Conservation (phyloP, 2,113 vertebrate species). For the Leptocoma aspasia region DNA sequence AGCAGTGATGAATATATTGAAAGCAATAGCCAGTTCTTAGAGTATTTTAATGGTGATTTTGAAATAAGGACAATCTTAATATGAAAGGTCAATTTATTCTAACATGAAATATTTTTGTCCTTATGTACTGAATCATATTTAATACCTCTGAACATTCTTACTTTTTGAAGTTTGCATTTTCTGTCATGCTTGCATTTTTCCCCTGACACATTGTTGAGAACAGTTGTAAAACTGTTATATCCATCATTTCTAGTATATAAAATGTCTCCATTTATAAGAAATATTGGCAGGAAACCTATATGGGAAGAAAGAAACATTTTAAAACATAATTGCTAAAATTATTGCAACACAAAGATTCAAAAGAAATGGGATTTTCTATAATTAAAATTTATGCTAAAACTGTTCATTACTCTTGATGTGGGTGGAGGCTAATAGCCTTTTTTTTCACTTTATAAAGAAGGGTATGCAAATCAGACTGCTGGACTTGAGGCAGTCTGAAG, state of each 20-base stretch:
- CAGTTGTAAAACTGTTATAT: background rate
- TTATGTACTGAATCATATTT: background rate
- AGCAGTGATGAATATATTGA: background rate
- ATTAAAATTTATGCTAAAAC: slow-evolving; percentile 21
- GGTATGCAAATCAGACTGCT: background rate
- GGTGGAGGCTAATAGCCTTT: background rate
- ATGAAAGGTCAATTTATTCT: background rate
- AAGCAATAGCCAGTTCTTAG: background rate
- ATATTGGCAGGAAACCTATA: background rate
- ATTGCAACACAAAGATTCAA: background rate
- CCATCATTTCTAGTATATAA: background rate
- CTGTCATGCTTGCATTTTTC: background rate
- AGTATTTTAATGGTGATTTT: background rate
- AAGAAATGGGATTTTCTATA: background rate
- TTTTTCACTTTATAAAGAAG: background rate
- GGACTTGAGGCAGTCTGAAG: background rate
- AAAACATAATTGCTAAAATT: background rate
- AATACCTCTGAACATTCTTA: background rate
- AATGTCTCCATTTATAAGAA: background rate
- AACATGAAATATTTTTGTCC: background rate
- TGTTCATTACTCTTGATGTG: background rate
- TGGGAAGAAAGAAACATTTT: background rate
- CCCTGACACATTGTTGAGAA: background rate
- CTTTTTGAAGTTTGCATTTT: background rate
- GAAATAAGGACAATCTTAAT: background rate